Conservation (phyloP, 92 coral and sea anemone species). For the Actinostola sp. region DNA sequence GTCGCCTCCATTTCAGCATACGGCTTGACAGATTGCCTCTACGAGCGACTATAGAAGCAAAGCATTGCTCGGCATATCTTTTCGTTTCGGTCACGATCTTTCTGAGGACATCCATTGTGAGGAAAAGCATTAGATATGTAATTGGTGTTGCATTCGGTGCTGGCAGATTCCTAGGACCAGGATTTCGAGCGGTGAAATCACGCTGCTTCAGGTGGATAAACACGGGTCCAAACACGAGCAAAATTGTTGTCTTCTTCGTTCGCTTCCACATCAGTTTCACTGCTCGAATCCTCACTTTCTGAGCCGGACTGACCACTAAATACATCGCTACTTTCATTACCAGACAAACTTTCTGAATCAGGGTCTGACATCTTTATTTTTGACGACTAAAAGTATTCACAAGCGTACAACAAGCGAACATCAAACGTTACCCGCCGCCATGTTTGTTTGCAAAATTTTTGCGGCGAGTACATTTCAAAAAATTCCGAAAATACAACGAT, state of each 20-base stretch:
- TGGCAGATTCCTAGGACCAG: constrained; percentile 18
- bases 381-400: too few species aligned
- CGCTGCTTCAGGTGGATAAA: background rate
- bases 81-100: constrained; percentile 11
- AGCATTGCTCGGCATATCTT: background rate
- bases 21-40: background rate
- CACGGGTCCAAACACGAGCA: background rate
- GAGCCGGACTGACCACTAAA: background rate
- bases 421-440: too few species aligned
- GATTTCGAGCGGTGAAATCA: background rate
- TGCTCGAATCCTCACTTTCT: background rate
- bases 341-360: background rate
- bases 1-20: constrained; percentile 7
- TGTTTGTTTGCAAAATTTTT: too few species aligned
- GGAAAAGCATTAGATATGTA: background rate
- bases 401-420: too few species aligned
- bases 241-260: background rate
- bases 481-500: too few species aligned
- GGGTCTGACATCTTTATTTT: background rate
- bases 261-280: background rate
- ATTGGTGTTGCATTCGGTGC: constrained; percentile 2
- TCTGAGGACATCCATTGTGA: constrained; percentile 9
- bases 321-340: background rate
- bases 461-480: too few species aligned
- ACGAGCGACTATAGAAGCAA: background rate